Evolutionary conservation across 2,797 vertebrate genomes (phyloP).

Genomic region (Notamacropus eugenii): DNA sequence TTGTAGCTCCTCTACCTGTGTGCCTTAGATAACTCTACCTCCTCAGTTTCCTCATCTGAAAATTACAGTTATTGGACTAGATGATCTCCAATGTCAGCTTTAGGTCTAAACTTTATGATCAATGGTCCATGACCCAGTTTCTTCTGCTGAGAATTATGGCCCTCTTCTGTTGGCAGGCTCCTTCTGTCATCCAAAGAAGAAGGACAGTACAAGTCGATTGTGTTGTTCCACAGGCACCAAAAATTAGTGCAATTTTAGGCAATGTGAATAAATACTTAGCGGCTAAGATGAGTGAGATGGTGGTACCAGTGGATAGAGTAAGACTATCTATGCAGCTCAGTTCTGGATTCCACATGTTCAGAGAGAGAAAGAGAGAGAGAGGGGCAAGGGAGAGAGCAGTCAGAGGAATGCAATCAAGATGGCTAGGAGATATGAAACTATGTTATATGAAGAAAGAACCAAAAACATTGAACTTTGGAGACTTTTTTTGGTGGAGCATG

Average conservation of each 20-base stretch:
- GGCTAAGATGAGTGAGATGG: not conserved
- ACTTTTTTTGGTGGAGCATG: not conserved
- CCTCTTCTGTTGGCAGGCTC: not conserved
- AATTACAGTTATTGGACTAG: not conserved
- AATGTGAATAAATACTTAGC: not conserved
- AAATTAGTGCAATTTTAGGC: not conserved
- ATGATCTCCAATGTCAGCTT: not conserved
- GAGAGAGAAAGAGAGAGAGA: not conserved
- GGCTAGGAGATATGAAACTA: not conserved
- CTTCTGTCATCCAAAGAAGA: not conserved
- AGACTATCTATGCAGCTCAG: not conserved
- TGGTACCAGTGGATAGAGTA: not conserved
- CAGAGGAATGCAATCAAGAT: not conserved
- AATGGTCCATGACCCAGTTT: not conserved
- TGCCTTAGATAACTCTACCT: not conserved
- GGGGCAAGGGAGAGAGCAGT: not conserved
- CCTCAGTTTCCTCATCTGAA: not conserved
- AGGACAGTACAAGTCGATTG: not conserved
- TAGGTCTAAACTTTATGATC: not conserved
- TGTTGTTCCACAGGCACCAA: not conserved
- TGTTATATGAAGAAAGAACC: not conserved
- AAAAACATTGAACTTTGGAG: not conserved
- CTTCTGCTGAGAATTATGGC: not conserved
- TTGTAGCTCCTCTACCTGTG: not conserved
- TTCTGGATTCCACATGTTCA: not conserved